These are phyloP conservation scores for Drosophila subquinaria DNA, from an alignment of 2,888 invertebrate genomes.

Conservation along the genomic window DNA sequence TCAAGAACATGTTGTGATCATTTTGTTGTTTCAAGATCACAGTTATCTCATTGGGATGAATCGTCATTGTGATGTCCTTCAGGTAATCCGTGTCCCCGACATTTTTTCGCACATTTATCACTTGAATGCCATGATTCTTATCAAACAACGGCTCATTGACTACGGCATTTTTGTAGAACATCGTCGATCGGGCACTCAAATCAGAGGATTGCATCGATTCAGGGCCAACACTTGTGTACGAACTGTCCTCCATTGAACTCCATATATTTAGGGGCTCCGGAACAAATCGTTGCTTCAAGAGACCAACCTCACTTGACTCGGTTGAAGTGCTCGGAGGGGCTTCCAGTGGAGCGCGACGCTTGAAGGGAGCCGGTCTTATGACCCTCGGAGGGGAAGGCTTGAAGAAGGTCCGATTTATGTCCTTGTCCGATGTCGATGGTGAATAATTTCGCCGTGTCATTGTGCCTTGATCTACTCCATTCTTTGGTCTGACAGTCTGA, in stretches of 20 bases:
- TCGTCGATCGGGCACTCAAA: no score
- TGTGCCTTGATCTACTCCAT: neutral
- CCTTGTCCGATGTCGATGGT: neutral
- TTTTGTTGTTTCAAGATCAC: constrained; percentile 14
- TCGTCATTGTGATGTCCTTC: constrained; percentile 15
- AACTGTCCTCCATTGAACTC: neutral
- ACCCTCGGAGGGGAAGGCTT: neutral
- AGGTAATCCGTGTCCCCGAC: constrained; percentile 13
- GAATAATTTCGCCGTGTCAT: neutral
- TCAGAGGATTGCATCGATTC: neutral
- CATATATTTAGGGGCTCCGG: neutral
- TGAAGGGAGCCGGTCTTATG: neutral
- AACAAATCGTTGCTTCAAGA: neutral
- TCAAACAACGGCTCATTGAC: constrained; percentile 5
- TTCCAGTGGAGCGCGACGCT: neutral
- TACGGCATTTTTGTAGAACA: neutral
- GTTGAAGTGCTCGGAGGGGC: neutral
- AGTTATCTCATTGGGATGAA: constrained; percentile 41
- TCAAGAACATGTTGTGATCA: constrained; percentile 3
- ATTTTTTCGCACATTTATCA: constrained; percentile 12
- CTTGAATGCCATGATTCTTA: constrained; percentile 22
- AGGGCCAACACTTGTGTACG: neutral
- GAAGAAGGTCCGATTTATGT: neutral
- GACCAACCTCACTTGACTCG: neutral
- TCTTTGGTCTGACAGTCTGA: neutral